Percentiles rank a stretch among this genome's conserved stretches.
phyloP scores from a whole-genome alignment of 2,888 invertebrate species.

The Drosophila paracracens region DNA sequence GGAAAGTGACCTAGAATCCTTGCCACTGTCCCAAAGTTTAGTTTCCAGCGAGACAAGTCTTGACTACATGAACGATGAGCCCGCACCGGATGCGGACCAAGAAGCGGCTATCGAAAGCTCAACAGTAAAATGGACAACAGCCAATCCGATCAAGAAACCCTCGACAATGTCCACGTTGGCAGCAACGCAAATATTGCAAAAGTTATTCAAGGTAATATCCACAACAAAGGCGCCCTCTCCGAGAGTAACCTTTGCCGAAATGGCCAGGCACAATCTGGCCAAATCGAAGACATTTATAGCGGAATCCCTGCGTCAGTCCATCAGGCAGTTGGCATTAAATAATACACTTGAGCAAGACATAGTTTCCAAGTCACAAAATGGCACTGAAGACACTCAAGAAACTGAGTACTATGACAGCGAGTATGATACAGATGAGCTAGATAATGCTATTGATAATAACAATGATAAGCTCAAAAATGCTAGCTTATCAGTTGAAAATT shows the following conservation, averaged over 20 bases:
- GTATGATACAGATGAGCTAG: constrained; percentile 41
- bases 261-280: constrained; percentile 58
- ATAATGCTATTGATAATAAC: constrained; percentile 23
- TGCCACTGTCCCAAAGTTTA: constrained; percentile 33
- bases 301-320: constrained; percentile 57
- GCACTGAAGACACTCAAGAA: constrained; percentile 24
- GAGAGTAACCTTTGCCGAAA: constrained; percentile 48
- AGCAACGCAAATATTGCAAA: constrained; percentile 55
- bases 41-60: constrained; percentile 34
- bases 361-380: background rate
- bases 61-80: constrained; percentile 61
- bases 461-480: background rate
- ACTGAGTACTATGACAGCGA: constrained; percentile 56
- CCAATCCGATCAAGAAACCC: constrained; percentile 18
- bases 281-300: constrained; percentile 60
- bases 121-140: constrained; percentile 22
- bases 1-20: constrained; percentile 30
- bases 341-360: constrained; percentile 15
- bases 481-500: background rate
- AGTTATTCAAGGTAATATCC: constrained; percentile 52
- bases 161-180: constrained; percentile 54
- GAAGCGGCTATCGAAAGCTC: constrained; percentile 16
- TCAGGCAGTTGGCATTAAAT: constrained; percentile 50
- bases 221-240: constrained; percentile 33
- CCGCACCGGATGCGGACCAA: constrained; percentile 4